Conservation (phyloP, 2,797 vertebrate genomes). For the Mastacembelus armatus region DNA sequence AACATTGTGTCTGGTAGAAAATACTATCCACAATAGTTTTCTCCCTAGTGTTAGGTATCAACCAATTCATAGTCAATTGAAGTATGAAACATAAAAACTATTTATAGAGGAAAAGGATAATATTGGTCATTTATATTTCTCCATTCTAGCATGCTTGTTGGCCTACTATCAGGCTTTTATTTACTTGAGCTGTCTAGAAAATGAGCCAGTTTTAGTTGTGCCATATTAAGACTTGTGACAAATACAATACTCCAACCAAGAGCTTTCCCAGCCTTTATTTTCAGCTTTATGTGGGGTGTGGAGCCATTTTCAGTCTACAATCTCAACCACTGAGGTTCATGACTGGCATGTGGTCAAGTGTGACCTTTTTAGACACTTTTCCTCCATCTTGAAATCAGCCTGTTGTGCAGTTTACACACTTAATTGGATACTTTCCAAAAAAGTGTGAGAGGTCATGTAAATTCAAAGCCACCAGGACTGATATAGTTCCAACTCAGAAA, state of each 20-base stretch:
- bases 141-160: slow-evolving; percentile 14
- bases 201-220: slow-evolving; percentile 33
- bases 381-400: slow-evolving; percentile 43
- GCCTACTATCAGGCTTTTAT: slow-evolving; percentile 24
- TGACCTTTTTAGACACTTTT: slow-evolving; percentile 54
- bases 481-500: not conserved
- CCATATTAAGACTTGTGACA: slow-evolving; percentile 55
- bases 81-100: slow-evolving; percentile 1
- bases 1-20: slow-evolving; percentile 24
- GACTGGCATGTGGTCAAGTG: slow-evolving; percentile 74
- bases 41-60: not conserved
- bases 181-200: slow-evolving; percentile 39
- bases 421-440: slow-evolving; percentile 17
- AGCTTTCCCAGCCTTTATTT: slow-evolving; percentile 70
- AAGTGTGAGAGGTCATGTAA: not conserved
- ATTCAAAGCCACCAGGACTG: not conserved
- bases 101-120: not conserved
- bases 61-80: not conserved
- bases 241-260: slow-evolving; percentile 42
- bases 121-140: slow-evolving; percentile 17
- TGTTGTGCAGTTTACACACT: slow-evolving; percentile 20
- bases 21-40: not conserved
- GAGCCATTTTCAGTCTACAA: slow-evolving; percentile 66
- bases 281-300: slow-evolving; percentile 73
- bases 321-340: slow-evolving; percentile 55